A percentile compares a stretch with the other conserved stretches of the same genome.
These are phyloP conservation scores for Blennius ocellaris DNA, from an alignment of 2,113 vertebrate species.

Conservation along the genomic window DNA sequence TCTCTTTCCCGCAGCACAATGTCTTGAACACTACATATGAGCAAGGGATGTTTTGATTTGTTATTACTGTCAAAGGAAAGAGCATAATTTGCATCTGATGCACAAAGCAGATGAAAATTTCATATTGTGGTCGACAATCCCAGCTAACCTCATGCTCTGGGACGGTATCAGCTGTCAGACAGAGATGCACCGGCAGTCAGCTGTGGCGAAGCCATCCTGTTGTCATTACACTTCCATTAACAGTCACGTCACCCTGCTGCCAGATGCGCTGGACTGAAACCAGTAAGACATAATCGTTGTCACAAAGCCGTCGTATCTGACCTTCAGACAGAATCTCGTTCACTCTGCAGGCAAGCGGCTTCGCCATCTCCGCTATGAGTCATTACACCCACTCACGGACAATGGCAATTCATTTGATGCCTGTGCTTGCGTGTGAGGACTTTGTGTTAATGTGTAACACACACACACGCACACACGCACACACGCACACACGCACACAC, in stretches of 20 bases:
- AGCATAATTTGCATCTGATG: slow-evolving; percentile 3
- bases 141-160: slow-evolving; percentile 8
- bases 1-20: background rate
- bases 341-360: slow-evolving; percentile 35
- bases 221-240: slow-evolving; percentile 72
- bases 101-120: slow-evolving; percentile 15
- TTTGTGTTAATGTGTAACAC: slow-evolving; percentile 21
- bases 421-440: slow-evolving; percentile 5
- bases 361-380: slow-evolving; percentile 52
- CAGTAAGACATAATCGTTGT: slow-evolving; percentile 52
- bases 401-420: slow-evolving; percentile 52
- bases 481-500: slow-evolving; percentile 2
- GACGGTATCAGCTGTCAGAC: slow-evolving; percentile 40
- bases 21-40: background rate
- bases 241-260: slow-evolving; percentile 48
- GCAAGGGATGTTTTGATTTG: background rate
- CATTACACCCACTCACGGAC: slow-evolving; percentile 58
- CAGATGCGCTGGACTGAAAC: slow-evolving; percentile 59
- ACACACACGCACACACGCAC: background rate
- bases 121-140: slow-evolving; percentile 11
- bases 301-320: slow-evolving; percentile 56
- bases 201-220: slow-evolving; percentile 60
- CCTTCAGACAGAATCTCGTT: slow-evolving; percentile 60
- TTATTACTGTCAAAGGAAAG: slow-evolving; percentile 15
- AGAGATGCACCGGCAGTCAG: slow-evolving; percentile 35